Evolutionary conservation across 2,797 vertebrate species (phyloP).

Genomic region (Xerus rutilus): DNA sequence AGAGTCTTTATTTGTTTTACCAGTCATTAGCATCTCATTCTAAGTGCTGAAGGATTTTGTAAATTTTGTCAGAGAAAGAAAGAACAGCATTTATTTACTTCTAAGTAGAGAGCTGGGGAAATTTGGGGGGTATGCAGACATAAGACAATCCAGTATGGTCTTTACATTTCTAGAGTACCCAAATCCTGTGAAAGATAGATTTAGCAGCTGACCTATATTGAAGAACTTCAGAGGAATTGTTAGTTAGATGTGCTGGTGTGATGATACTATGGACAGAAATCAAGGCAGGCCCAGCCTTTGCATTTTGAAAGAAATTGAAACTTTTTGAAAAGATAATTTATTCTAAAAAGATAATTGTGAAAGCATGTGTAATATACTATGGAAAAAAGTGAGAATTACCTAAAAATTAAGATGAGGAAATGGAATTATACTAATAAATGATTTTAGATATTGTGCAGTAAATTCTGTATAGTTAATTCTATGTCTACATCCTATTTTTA

Average conservation of each 20-base stretch:
- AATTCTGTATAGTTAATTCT: not conserved
- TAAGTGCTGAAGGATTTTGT: conserved; percentile 31
- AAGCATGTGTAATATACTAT: conserved; percentile 5
- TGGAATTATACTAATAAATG: not conserved
- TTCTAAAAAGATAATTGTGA: conserved; percentile 23
- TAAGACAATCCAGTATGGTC: not conserved
- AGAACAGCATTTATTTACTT: conserved; percentile 42
- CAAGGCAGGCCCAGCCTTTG: not conserved
- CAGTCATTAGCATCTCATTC: conserved; percentile 42
- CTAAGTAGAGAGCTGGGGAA: not conserved
- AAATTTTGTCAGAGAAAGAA: conserved; percentile 59
- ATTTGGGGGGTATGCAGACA: not conserved
- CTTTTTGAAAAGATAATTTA: not conserved
- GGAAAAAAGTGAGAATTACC: not conserved
- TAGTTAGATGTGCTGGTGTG: not conserved
- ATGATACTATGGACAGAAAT: not conserved
- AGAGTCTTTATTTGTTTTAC: not conserved
- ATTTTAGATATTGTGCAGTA: not conserved
- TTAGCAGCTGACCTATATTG: not conserved
- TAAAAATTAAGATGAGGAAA: not conserved
- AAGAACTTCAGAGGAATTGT: conserved; percentile 3
- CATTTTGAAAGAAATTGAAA: conserved; percentile 40
- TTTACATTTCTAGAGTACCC: conserved; percentile 30
- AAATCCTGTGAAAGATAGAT: not conserved
- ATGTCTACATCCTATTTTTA: not conserved